Evolutionary conservation across 2,888 invertebrate genomes (phyloP).

Genomic region (Cybosia mesomella): DNA sequence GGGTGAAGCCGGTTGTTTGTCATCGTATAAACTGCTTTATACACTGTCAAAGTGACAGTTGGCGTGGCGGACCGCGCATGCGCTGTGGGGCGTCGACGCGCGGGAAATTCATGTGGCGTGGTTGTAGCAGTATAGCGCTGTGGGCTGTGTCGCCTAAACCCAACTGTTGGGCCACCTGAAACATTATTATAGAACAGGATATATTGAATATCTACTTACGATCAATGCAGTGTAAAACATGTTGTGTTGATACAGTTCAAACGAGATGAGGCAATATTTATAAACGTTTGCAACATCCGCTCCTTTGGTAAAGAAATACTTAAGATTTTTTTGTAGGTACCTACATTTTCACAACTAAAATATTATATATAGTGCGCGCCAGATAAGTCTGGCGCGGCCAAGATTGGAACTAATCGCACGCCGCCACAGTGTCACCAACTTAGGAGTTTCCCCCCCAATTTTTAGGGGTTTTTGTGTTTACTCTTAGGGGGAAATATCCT

Average conservation of each 20-base stretch:
- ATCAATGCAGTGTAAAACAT: neutral
- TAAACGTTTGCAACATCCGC: too few species aligned
- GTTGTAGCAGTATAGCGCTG: neutral
- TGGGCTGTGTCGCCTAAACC: neutral
- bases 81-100: constrained; percentile 58
- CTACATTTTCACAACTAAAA: too few species aligned
- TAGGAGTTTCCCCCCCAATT: too few species aligned
- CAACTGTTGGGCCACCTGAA: neutral
- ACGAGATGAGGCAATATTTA: neutral
- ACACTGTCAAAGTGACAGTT: constrained; percentile 55
- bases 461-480: too few species aligned
- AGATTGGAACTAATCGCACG: too few species aligned
- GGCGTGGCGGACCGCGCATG: constrained; percentile 54
- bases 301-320: too few species aligned
- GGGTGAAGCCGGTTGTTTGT: constrained; percentile 57
- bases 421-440: too few species aligned
- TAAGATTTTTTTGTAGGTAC: too few species aligned
- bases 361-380: too few species aligned
- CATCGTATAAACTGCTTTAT: constrained; percentile 55
- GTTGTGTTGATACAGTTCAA: neutral
- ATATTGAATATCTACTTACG: neutral
- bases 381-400: too few species aligned
- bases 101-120: constrained; percentile 42
- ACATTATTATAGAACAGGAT: neutral
- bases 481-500: too few species aligned